These are phyloP conservation scores for Onthophagus taurus DNA, from an alignment of 1,140 invertebrate genomes.

Conservation along the genomic window DNA sequence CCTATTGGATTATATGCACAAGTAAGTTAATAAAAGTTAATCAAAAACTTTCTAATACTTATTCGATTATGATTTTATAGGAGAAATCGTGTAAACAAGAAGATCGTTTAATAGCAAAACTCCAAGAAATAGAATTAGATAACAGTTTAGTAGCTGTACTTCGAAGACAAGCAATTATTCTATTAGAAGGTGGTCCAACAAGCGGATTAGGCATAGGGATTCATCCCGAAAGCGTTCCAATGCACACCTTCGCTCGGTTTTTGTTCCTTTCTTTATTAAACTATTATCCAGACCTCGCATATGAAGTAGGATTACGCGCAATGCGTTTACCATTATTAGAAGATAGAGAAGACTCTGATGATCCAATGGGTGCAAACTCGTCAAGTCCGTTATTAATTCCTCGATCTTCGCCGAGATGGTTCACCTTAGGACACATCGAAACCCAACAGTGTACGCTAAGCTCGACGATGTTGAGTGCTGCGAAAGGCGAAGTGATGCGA, in stretches of 20 bases:
- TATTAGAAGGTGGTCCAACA: slow-evolving; percentile 62
- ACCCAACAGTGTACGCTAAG: slow-evolving; percentile 72
- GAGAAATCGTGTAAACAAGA: slow-evolving; percentile 67
- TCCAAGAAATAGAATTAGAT: slow-evolving; percentile 69
- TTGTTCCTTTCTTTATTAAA: slow-evolving; percentile 65
- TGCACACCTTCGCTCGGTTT: slow-evolving; percentile 75
- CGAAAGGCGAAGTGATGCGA: slow-evolving; percentile 60
- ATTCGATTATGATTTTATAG: slow-evolving; percentile 29
- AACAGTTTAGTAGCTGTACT: slow-evolving; percentile 53
- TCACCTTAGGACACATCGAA: slow-evolving; percentile 66
- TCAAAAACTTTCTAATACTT: neutral
- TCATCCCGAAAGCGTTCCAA: slow-evolving; percentile 67
- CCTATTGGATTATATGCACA: slow-evolving; percentile 71
- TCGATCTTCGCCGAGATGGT: slow-evolving; percentile 59
- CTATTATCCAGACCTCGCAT: slow-evolving; percentile 67
- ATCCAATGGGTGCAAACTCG: slow-evolving; percentile 39
- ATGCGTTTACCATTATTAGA: slow-evolving; percentile 68
- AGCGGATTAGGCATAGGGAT: slow-evolving; percentile 66
- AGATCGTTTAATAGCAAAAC: slow-evolving; percentile 62
- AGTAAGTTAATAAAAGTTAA: slow-evolving; percentile 32
- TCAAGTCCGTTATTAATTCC: slow-evolving; percentile 42
- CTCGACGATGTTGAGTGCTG: slow-evolving; percentile 66
- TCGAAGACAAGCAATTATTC: slow-evolving; percentile 47
- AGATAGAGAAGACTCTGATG: slow-evolving; percentile 57
- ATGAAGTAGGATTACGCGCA: slow-evolving; percentile 52